These are phyloP conservation scores for Subanguina moxae DNA, from an alignment of 1,140 invertebrate genomes.

Conservation along the genomic window DNA sequence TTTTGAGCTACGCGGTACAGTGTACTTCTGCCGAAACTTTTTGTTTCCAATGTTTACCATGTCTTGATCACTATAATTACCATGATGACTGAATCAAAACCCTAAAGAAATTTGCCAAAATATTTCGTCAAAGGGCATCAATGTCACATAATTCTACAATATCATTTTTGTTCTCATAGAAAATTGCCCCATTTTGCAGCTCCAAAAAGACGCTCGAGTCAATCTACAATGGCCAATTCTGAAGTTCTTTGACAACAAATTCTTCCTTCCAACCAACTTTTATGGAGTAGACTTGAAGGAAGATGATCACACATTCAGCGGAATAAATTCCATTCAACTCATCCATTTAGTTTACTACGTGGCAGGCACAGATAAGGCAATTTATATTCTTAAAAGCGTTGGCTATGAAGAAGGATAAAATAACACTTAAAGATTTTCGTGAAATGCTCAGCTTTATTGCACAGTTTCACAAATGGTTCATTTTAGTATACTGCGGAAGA, in stretches of 20 bases:
- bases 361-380: conserved; percentile 39
- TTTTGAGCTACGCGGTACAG: too few relatives aligned
- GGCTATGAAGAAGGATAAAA: too few relatives aligned
- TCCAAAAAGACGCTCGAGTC: conserved; percentile 49
- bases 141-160: too few relatives aligned
- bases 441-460: too few relatives aligned
- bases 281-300: conserved; percentile 52
- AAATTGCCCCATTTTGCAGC: conserved; percentile 30
- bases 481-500: conserved; percentile 51
- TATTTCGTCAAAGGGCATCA: too few relatives aligned
- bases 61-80: too few relatives aligned
- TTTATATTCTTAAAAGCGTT: background rate
- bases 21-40: too few relatives aligned
- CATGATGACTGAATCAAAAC: too few relatives aligned
- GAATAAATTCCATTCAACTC: conserved; percentile 37
- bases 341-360: conserved; percentile 54
- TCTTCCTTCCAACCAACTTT: conserved; percentile 57
- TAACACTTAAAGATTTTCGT: too few relatives aligned
- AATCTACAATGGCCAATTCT: conserved; percentile 53
- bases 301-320: conserved; percentile 30
- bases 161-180: background rate
- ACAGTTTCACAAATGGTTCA: background rate
- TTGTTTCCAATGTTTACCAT: too few relatives aligned
- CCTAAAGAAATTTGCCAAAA: too few relatives aligned
- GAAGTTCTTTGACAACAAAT: conserved; percentile 57